Evolutionary conservation across 2,113 vertebrate species (phyloP).

Genomic region (Megaceryle maxima): DNA sequence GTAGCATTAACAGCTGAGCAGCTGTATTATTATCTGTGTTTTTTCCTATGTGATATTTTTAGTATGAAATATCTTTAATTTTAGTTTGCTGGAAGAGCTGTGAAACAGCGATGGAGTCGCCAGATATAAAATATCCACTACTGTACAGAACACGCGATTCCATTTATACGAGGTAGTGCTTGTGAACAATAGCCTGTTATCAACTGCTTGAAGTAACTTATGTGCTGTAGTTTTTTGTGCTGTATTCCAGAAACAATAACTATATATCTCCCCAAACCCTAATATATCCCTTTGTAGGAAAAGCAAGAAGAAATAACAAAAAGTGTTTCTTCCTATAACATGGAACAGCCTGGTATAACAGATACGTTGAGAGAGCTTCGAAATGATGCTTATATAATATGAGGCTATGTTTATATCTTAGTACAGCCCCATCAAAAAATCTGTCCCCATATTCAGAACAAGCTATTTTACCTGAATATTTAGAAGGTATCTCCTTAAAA

Average conservation of each 20-base stretch:
- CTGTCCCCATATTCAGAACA: neutral
- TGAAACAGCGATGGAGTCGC: neutral
- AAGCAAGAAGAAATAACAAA: neutral
- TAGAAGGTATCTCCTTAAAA: neutral
- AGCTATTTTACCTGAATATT: neutral
- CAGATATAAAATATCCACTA: neutral
- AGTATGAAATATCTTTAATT: neutral
- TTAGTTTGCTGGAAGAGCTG: neutral
- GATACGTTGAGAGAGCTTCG: neutral
- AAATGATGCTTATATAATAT: neutral
- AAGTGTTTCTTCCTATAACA: neutral
- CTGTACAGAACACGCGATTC: rapidly evolving
- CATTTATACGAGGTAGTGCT: neutral
- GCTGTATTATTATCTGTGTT: neutral
- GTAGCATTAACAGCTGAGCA: neutral
- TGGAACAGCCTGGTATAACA: neutral
- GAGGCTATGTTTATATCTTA: neutral
- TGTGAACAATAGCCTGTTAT: neutral
- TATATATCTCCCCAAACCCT: neutral
- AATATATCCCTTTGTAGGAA: neutral
- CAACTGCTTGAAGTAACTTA: neutral
- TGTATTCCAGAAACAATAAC: neutral
- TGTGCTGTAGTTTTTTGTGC: neutral
- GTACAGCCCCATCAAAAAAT: neutral
- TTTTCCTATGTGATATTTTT: neutral